phyloP scores from a whole-genome alignment of 2,888 invertebrate genomes.

The Eristalinus aeneus region DNA sequence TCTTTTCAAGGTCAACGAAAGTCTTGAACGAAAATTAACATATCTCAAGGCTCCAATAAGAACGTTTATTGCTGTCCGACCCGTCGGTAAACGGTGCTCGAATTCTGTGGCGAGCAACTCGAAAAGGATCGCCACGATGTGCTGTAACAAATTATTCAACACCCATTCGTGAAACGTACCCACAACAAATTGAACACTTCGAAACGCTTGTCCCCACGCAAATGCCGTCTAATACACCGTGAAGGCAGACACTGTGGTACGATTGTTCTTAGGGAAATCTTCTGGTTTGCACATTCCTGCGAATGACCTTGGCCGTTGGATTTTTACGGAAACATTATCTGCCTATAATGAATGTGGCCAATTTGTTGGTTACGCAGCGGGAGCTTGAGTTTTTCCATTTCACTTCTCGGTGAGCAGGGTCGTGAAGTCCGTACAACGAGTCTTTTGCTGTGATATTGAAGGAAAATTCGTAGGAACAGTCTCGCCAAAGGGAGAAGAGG shows the following conservation, averaged over 20 bases:
- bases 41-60: background rate
- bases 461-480: background rate
- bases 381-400: conserved; percentile 17
- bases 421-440: conserved; percentile 14
- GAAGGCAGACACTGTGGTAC: conserved; percentile 32
- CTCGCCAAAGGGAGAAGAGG: background rate
- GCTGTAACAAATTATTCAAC: background rate
- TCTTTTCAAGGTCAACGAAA: background rate
- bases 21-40: background rate
- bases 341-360: conserved; percentile 67
- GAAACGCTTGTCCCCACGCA: background rate
- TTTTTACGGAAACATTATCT: conserved; percentile 62
- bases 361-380: conserved; percentile 70
- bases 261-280: conserved; percentile 47
- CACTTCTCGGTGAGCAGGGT: conserved; percentile 1
- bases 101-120: background rate
- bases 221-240: conserved; percentile 37
- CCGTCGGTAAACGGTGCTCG: background rate
- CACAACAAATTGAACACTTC: background rate
- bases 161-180: background rate
- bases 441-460: background rate
- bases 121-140: background rate
- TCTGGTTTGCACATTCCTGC: conserved; percentile 60
- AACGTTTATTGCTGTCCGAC: background rate
- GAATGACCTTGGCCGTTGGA: conserved; percentile 52